Evolutionary conservation across 2,797 vertebrate genomes (phyloP), one percentile per base, ranked within the genome.

Genomic region (Gallinago nigripennis): DNA sequence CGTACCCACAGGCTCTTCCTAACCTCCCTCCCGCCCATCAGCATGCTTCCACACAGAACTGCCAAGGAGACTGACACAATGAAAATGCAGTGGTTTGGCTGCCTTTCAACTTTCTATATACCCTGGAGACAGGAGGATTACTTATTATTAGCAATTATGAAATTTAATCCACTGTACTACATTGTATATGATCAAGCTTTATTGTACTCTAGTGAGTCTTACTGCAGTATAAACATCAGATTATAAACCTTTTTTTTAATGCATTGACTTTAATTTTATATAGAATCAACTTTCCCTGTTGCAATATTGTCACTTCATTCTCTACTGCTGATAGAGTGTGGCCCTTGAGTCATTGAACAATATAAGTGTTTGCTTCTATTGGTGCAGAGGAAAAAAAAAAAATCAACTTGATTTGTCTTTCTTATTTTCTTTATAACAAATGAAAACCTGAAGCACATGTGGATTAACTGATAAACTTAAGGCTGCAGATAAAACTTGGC

Each of bases 111-210:
- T 27, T 64, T 88, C 51, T 64, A 37, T 30, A 86, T 43, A 79
- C 73, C 73, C 73, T n/a, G 56, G 82, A 92, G 90, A 84, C 73
- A 82, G 23, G 37, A 92, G 87, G 80, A 95, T 95, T 94, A 95
- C 92, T 96, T 95, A 92, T 84, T 91, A 94, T 88, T 90, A 94
- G 77, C 89, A 92, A 96, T 96, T 94, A 96, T 10, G 60, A 94
- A 94, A 94, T 94, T 82, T 80, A 90, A 94, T 92, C 93, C 73
- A 53, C 80, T 82, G 82, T 64, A 85, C 81, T 87, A 93, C 94
- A 95, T 69, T 87, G n/a, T 94, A 88, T 71, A 91, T 63, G 92
- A 96, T 95, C 77, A 88, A 95, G 94, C 27, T 93, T 96, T 79
- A 96, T 91, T 81, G 78, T 82, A 88, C 88, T 82, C 72, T 71